A percentile compares a stretch with the other conserved stretches of the same genome.
phyloP scores from a whole-genome alignment of 2,113 vertebrate species.

The Menura novaehollandiae region DNA sequence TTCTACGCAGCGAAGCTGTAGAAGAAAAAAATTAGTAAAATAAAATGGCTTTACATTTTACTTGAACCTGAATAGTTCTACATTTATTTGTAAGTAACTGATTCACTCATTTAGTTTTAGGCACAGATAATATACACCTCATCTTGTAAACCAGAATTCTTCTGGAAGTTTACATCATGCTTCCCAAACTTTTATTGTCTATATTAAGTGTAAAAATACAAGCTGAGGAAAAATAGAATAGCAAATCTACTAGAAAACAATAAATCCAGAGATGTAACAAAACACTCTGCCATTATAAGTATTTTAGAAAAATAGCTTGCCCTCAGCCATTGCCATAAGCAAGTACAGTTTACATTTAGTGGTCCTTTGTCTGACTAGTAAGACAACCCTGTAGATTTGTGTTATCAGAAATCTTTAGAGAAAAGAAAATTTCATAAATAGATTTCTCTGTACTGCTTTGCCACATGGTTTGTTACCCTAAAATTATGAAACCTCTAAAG shows the following conservation, averaged over 20 bases:
- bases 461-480: neutral
- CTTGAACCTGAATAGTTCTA: neutral
- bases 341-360: neutral
- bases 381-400: neutral
- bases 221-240: neutral
- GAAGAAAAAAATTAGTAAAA: neutral
- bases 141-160: neutral
- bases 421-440: neutral
- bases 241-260: neutral
- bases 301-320: neutral
- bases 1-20: conserved; percentile 84
- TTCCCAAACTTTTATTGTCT: neutral
- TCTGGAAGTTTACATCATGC: neutral
- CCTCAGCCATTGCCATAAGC: neutral
- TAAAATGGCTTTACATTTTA: neutral
- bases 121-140: neutral
- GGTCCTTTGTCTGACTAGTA: neutral
- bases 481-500: neutral
- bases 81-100: neutral
- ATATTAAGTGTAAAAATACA: neutral
- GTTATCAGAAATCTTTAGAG: neutral
- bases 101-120: neutral
- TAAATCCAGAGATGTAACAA: neutral
- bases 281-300: neutral
- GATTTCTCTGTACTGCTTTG: neutral